Evolutionary conservation across 2,113 vertebrate genomes (phyloP), one percentile per base, ranked within the genome.

Genomic region (Charadrius vociferus): DNA sequence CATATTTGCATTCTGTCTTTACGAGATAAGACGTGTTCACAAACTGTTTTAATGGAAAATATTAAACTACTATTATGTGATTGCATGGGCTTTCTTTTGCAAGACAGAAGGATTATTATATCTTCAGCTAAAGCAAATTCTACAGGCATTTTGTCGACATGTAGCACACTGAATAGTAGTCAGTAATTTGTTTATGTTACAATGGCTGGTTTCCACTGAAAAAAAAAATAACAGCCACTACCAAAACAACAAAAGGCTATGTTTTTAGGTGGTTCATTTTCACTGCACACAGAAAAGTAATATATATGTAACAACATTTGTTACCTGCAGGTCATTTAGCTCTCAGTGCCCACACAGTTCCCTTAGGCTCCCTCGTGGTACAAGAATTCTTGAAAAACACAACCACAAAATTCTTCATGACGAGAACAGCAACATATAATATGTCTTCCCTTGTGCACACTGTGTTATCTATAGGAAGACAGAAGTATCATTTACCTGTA

Each of bases 321-420:
- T 86, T 92, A 86, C 86, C 86, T 90, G 75, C 81, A 86, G 75
- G 90, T 86, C 65, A 90, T 95, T 78, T 81, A 89, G 56, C 52
- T 86, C 58, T 93, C 70, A 50, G 67, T 90, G n/a, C 72, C 81
- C 43, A 59, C 66, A 74, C 27, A 62, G 77, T 67, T 87, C 91
- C 94, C 82, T 70, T 70, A 95, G 78, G 91, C 67, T 71, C 21
- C 78, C n/a, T 63, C 66, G 84, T 88, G 52, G 17, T 84, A 75
- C 45, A 80, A 75, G n/a, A 45, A 68, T 87, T 79, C 45, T 81
- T 91, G 62, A 80, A 87, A 84, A 75, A 80, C 29, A 55, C 32
- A 77, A 50, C 79, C 67, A 81, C 91, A 91, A 71, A 72, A 73
- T 66, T 80, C 45, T 75, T 88, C 56, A 29, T 72, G 39, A 70